phyloP scores from a whole-genome alignment of 2,888 invertebrate species.

The Dicycla oo region DNA sequence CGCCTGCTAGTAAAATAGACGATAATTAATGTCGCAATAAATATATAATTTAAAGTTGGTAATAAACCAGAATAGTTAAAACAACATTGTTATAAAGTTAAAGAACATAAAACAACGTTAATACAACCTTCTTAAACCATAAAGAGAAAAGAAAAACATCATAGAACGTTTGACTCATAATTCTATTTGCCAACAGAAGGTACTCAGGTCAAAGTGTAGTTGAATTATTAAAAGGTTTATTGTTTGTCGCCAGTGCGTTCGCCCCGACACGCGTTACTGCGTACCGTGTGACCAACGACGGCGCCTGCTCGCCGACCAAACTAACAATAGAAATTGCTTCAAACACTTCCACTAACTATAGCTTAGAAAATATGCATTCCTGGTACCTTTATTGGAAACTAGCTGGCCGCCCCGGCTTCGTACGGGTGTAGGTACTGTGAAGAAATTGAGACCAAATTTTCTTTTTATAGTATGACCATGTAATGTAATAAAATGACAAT shows the following conservation, averaged over 20 bases:
- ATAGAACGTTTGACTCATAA: background rate
- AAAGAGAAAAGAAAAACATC: background rate
- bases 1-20: background rate
- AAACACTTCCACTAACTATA: conserved; percentile 47
- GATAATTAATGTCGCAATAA: too few species aligned
- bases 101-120: background rate
- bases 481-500: too few species aligned
- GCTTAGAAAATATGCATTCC: conserved; percentile 55
- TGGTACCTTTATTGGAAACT: conserved; percentile 47
- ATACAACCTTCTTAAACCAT: background rate
- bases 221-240: conserved; percentile 72
- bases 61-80: background rate
- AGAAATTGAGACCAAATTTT: too few species aligned
- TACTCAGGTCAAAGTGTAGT: conserved; percentile 61
- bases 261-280: conserved; percentile 77
- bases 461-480: too few species aligned
- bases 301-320: conserved; percentile 24
- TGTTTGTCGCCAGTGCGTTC: conserved; percentile 76
- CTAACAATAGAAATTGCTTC: conserved; percentile 57
- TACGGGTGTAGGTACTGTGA: too few species aligned
- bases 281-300: conserved; percentile 68
- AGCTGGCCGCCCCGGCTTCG: too few species aligned
- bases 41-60: background rate
- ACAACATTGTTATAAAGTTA: background rate
- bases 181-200: conserved; percentile 23